Percentiles rank a stretch among this genome's conserved stretches.
Conservation (phyloP, 2,888 invertebrate species). For the Melinaea marsaeus region DNA sequence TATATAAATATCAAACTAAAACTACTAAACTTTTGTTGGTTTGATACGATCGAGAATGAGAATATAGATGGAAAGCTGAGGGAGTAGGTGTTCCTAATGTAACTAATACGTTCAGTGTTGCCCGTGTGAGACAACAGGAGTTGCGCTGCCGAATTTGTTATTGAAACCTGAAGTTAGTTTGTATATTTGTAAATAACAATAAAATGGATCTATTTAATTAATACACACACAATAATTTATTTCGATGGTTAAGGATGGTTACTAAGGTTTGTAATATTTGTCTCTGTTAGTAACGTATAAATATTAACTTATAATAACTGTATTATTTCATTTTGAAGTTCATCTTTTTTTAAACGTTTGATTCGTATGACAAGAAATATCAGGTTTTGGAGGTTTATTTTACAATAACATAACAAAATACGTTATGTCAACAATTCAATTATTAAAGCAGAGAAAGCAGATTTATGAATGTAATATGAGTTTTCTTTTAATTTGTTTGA, state of each 20-base stretch:
- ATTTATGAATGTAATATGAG: not conserved
- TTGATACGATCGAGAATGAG: constrained; percentile 17
- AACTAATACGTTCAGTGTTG: constrained; percentile 25
- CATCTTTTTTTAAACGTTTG: not conserved
- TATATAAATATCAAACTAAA: too few relatives aligned
- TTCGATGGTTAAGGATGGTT: too few relatives aligned
- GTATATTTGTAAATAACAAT: constrained; percentile 28
- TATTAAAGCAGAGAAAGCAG: not conserved
- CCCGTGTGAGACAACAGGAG: constrained; percentile 36
- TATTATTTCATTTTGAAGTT: not conserved
- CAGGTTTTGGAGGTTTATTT: not conserved
- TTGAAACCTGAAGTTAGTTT: constrained; percentile 35
- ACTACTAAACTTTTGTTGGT: too few relatives aligned
- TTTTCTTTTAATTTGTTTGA: too few relatives aligned
- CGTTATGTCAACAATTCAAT: not conserved
- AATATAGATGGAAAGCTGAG: constrained; percentile 27
- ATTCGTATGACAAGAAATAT: not conserved
- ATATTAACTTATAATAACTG: not conserved
- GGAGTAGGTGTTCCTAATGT: constrained; percentile 43
- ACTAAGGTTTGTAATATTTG: not conserved
- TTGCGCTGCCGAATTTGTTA: constrained; percentile 44
- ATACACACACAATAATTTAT: not conserved
- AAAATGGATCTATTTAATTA: too few relatives aligned
- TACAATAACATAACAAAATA: not conserved
- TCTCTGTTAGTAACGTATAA: not conserved